Conservation (phyloP, 2,113 vertebrate species). For the Damaliscus lunatus region DNA sequence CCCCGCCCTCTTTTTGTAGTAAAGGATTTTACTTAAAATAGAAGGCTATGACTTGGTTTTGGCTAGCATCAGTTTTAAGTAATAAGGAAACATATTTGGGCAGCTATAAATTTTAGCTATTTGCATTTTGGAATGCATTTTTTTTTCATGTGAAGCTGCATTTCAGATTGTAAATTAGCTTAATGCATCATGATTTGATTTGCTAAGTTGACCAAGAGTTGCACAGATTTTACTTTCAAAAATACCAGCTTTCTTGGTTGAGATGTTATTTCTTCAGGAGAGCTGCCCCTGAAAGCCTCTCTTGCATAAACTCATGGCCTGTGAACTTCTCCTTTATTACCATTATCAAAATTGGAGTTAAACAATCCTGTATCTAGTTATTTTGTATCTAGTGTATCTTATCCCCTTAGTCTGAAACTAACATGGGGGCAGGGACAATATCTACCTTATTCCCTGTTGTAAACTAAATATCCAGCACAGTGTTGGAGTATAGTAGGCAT, state of each 20-base stretch:
- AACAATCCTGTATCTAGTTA: not conserved
- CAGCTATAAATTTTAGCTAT: not conserved
- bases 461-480: not conserved
- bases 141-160: not conserved
- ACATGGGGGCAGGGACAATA: not conserved
- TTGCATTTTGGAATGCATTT: not conserved
- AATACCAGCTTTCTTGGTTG: not conserved
- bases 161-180: conserved; percentile 4
- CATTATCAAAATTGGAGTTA: not conserved
- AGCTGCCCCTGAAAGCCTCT: not conserved
- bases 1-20: not conserved
- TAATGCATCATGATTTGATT: not conserved
- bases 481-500: not conserved
- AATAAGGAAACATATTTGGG: not conserved
- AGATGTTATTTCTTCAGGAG: not conserved
- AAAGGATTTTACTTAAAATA: not conserved
- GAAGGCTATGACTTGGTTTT: not conserved
- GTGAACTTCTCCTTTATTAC: not conserved
- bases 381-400: not conserved
- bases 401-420: not conserved
- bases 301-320: not conserved
- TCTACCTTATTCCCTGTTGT: not conserved
- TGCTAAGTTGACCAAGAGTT: not conserved
- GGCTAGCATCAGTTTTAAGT: not conserved
- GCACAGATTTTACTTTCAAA: not conserved